Evolutionary conservation across 2,888 invertebrate species (phyloP).

Genomic region (Altica lythri): DNA sequence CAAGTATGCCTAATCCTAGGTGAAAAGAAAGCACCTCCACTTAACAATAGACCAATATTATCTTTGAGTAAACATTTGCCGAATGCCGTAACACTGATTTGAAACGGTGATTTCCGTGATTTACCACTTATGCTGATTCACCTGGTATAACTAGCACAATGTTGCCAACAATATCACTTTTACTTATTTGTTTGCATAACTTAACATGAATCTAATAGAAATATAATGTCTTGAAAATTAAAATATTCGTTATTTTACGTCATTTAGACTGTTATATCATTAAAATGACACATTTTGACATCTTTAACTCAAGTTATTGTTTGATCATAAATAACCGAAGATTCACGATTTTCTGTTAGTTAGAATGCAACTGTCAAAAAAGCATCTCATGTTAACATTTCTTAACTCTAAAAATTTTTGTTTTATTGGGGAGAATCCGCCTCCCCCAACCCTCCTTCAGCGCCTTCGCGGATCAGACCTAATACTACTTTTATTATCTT

Average conservation of each 20-base stretch:
- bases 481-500: too few relatives aligned
- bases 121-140: conserved; percentile 52
- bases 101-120: conserved; percentile 50
- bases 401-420: too few relatives aligned
- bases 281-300: too few relatives aligned
- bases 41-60: conserved; percentile 48
- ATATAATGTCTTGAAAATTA: neutral
- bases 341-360: too few relatives aligned
- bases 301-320: too few relatives aligned
- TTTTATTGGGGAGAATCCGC: too few relatives aligned
- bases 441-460: too few relatives aligned
- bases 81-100: conserved; percentile 51
- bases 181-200: neutral
- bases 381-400: too few relatives aligned
- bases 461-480: too few relatives aligned
- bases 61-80: conserved; percentile 58
- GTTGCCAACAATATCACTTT: conserved; percentile 16
- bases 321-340: too few relatives aligned
- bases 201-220: neutral
- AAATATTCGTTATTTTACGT: neutral
- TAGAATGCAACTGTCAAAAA: too few relatives aligned
- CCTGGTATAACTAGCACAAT: conserved; percentile 35
- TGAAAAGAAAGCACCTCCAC: conserved; percentile 48
- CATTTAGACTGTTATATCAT: neutral
- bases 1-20: conserved; percentile 51